Evolutionary conservation across 2,888 invertebrate genomes (phyloP), one percentile per base, ranked within the genome.

Genomic region (Steinernema carpocapsae): DNA sequence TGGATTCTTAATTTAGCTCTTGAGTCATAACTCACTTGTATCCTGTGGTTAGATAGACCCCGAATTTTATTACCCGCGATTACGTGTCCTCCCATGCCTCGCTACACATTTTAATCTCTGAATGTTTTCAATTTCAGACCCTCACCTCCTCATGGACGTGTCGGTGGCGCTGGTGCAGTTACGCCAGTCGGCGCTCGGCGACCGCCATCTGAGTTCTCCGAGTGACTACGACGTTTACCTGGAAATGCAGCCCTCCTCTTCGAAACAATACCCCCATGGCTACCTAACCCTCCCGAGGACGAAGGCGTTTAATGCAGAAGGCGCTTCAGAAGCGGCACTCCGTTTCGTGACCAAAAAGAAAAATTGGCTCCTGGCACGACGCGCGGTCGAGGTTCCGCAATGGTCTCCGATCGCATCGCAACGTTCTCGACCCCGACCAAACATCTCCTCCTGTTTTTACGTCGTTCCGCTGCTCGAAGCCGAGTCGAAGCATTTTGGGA

Each of bases 181-280:
- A 32, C 64, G 64, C 29, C 64, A 64, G 32, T 32, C 64, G 32
- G 29, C 64, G 29, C 64, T 64, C 32, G 32, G 12, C 17, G 64
- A 64, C 32, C 64, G 64, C 3, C 64, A 64, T 17, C 64, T 64
- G 17, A 64, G 64, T n/a, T 32, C 64, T 32, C 64, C 64, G 32
- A 26, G 37, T 7, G 64, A 64, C 64, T 64, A 64, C 32, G 64
- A 64, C 32, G 64, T 64, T 3, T 64, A 64, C 64, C 64, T 64
- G 32, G 64, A 29, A 1, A 64, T 29, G 10, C 64, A 64, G 29
- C 64, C 64, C 32, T 64, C 32, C 32, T 64, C 64, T 19, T 64
- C 64, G 32, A 64, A 64, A 17, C 64, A 64, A 14, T 64, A 64
- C 17, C 64, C 64, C 12, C 64, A 64, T 17, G 64, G 64, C 32